Percentiles rank a stretch among this genome's conserved stretches.
Conservation (phyloP, 1,140 invertebrate species). For the Drosophila watanabei region DNA sequence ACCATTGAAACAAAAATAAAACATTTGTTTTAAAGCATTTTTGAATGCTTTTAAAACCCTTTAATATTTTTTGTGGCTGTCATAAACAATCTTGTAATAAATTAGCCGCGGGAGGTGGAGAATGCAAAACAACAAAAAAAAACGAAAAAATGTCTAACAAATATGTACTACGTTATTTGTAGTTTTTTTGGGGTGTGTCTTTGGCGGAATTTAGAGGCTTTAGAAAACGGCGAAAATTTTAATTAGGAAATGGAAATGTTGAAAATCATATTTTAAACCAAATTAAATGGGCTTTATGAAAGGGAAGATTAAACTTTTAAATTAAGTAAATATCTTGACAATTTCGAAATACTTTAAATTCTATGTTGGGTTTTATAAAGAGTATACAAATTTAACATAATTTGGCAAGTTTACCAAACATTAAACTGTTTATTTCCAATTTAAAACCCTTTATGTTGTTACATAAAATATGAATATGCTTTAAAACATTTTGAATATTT, state of each 20-base stretch:
- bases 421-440: no score
- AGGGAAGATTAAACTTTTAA: neutral
- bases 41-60: conserved; percentile 75
- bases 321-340: neutral
- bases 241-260: conserved; percentile 7
- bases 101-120: conserved; percentile 44
- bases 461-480: no score
- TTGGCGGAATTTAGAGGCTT: conserved; percentile 9
- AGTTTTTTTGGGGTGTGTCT: conserved; percentile 32
- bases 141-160: conserved; percentile 1
- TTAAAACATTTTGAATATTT: neutral
- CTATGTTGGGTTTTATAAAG: neutral
- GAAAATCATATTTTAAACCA: neutral
- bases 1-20: conserved; percentile 27
- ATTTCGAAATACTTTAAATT: neutral
- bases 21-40: conserved; percentile 67
- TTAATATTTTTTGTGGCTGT: conserved; percentile 80
- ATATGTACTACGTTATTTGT: conserved; percentile 3
- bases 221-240: neutral
- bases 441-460: no score
- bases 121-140: conserved; percentile 3
- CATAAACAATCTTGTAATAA: conserved; percentile 82
- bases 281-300: neutral
- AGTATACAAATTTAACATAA: no score
- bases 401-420: no score